Evolutionary conservation across 2,888 invertebrate genomes (phyloP), one percentile per base, ranked within the genome.

Genomic region (Ceramica pisi): DNA sequence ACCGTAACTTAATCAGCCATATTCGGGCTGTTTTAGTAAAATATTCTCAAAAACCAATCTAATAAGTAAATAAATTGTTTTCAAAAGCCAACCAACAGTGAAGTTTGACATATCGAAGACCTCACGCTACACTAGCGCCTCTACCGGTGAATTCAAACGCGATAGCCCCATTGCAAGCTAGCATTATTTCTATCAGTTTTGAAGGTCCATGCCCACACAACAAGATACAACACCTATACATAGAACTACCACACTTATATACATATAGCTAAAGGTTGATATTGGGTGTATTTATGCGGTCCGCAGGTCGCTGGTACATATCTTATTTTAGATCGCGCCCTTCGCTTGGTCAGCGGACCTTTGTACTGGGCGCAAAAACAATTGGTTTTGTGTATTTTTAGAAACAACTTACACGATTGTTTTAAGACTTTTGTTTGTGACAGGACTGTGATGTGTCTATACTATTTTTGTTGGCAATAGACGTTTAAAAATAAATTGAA

Each of bases 341-440:
- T 82, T 71, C 78, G 78, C 83, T 78, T 71, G 75, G 82, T 82
- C 82, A 82, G 83, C 82, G 86, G 80, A 88, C 82, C 74, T 74
- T 71, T 9, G 92, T 90, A 94, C 63, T 12, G 92, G 73, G 53
- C 31, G 88, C 90, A 94, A 75, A 90, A 86, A 82, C 82, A 70
- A 61, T 51, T 55, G 44, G 1, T 21, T 26, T 21, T 46, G 9
- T 53, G 2, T 53, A 50, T 57, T 65, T 77, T 65, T 51, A 21
- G 19, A 48, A 31, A 19, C 2, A 16, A 14, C 0, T 55, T 44
- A 19, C 1, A 14, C 38, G 0, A 46, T 35, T 12, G 2, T 35
- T 55, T 59, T 59, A 2, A 21, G 9, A 5, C 31, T 16, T 2
- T 44, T 46, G 2, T 38, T 6, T 7, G 26, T 38, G 38, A 38